Conservation (phyloP, 1,140 invertebrate genomes). For the Pomacea maculata region DNA sequence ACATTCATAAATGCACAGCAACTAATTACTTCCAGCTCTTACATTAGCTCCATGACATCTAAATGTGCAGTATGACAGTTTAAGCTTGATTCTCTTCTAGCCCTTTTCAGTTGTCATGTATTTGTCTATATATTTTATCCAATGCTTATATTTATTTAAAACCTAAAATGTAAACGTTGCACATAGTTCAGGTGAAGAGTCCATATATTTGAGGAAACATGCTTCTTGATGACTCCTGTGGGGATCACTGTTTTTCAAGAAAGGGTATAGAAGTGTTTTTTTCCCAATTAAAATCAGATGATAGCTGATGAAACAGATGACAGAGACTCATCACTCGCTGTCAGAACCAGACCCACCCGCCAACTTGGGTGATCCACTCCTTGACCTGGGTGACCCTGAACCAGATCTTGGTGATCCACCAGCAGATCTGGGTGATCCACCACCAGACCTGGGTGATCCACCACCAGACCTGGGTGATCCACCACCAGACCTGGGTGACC, state of each 20-base stretch:
- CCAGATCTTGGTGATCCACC: not conserved
- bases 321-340: conserved; percentile 10
- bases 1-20: no score
- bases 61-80: no score
- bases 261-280: no score
- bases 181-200: not conserved
- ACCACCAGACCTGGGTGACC: conserved; percentile 10
- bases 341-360: conserved; percentile 15
- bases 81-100: no score
- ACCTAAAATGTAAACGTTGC: no score
- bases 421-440: conserved; percentile 8
- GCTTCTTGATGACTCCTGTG: not conserved
- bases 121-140: no score
- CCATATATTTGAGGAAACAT: not conserved
- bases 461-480: conserved; percentile 1
- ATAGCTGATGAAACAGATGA: not conserved
- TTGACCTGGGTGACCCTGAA: not conserved
- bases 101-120: no score
- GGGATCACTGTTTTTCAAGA: no score
- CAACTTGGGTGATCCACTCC: conserved; percentile 18
- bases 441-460: conserved; percentile 10
- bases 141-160: no score
- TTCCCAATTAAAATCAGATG: no score
- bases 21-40: no score
- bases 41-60: no score